A percentile compares a stretch with the other conserved stretches of the same genome.
Conservation (phyloP, 1,140 invertebrate genomes). For the Zaprionus tsacasi region DNA sequence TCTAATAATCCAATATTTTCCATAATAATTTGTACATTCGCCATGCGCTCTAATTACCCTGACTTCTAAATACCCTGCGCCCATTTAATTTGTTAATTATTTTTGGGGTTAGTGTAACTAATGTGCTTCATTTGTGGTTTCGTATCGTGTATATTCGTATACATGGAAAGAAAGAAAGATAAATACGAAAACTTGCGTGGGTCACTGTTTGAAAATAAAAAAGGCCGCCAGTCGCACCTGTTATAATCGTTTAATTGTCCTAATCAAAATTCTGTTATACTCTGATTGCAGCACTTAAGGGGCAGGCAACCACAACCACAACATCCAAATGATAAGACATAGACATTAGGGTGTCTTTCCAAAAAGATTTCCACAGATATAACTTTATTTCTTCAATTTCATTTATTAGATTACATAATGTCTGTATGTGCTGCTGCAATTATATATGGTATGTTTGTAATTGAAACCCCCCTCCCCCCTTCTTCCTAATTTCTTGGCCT, state of each 20-base stretch:
- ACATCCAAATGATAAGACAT: neutral
- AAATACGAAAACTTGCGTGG: constrained; percentile 58
- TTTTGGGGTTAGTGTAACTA: constrained; percentile 71
- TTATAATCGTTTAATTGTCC: constrained; percentile 75
- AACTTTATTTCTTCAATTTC: neutral
- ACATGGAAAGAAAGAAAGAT: too few species aligned
- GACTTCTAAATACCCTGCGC: neutral
- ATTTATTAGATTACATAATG: constrained; percentile 2
- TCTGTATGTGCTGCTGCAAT: neutral
- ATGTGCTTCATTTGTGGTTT: constrained; percentile 77
- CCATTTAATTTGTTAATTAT: constrained; percentile 81
- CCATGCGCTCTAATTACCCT: constrained; percentile 60
- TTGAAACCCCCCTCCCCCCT: neutral
- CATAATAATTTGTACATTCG: constrained; percentile 44
- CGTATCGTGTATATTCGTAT: too few species aligned
- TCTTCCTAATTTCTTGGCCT: too few species aligned
- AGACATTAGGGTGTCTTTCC: neutral
- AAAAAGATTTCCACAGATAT: neutral
- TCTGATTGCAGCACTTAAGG: constrained; percentile 73
- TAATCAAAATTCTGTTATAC: constrained; percentile 74
- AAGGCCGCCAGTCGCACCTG: constrained; percentile 30
- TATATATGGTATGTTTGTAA: neutral
- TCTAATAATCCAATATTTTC: constrained; percentile 49
- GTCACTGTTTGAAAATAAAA: constrained; percentile 51
- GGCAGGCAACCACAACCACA: constrained; percentile 26